These are phyloP conservation scores for Podiceps cristatus DNA, from an alignment of 2,113 vertebrate species.

Conservation along the genomic window DNA sequence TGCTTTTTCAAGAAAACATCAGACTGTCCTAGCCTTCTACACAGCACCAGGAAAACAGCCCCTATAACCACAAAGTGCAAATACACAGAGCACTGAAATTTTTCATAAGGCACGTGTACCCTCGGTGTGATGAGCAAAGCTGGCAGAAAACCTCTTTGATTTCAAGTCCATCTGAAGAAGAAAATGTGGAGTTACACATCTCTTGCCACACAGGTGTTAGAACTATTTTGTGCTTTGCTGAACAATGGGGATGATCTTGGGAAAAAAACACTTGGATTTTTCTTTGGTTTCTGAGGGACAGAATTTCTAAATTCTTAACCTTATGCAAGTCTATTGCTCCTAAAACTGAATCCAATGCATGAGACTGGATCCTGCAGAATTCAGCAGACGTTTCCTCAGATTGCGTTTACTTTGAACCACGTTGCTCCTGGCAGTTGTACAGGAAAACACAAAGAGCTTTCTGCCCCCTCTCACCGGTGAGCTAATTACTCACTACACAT, in stretches of 20 bases:
- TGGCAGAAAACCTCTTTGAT: background rate
- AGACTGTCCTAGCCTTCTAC: background rate
- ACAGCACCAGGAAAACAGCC: background rate
- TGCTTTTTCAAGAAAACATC: background rate
- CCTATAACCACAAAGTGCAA: background rate
- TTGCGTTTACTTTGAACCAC: background rate
- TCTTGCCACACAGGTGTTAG: background rate
- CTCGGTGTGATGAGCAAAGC: background rate
- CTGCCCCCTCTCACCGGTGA: background rate
- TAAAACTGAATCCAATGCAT: background rate
- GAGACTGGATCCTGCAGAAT: background rate
- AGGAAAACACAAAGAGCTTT: background rate
- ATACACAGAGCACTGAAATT: background rate
- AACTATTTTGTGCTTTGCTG: background rate
- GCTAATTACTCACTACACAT: background rate
- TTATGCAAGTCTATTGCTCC: background rate
- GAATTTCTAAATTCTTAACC: background rate
- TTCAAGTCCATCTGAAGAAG: background rate
- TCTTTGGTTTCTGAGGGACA: background rate
- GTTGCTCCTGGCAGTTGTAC: background rate
- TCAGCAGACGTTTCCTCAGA: background rate
- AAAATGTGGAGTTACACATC: background rate
- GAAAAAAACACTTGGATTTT: background rate
- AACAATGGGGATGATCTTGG: rapidly evolving
- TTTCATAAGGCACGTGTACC: rapidly evolving